Evolutionary conservation across 2,113 vertebrate genomes (phyloP).

Genomic region (Serinus canaria): DNA sequence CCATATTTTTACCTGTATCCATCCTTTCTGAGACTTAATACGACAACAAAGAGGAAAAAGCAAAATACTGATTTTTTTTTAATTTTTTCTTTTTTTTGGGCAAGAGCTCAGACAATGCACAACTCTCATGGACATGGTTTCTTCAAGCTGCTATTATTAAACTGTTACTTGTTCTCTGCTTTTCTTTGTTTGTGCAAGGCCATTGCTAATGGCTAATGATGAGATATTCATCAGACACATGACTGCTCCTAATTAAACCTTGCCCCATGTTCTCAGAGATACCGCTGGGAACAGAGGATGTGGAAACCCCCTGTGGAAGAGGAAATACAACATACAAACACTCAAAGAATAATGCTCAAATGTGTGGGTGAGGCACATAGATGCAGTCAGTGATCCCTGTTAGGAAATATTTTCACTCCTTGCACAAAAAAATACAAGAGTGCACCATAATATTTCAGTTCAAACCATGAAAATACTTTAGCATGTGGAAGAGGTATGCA

Average conservation of each 20-base stretch:
- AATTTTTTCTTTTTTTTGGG: not conserved
- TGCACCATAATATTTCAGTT: not conserved
- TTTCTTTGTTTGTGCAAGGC: not conserved
- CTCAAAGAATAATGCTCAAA: not conserved
- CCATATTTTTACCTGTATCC: not conserved
- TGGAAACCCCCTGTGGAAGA: constrained; percentile 24
- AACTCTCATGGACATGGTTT: not conserved
- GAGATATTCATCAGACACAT: constrained; percentile 53
- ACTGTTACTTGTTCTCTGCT: not conserved
- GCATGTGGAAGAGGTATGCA: not conserved
- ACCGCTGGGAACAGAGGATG: constrained; percentile 24
- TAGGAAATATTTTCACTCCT: not conserved
- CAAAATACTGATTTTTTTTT: not conserved
- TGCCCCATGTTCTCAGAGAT: constrained; percentile 40
- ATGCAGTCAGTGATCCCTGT: not conserved
- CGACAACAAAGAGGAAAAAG: not conserved
- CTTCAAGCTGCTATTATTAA: constrained; percentile 1
- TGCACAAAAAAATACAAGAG: not conserved
- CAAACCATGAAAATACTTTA: not conserved
- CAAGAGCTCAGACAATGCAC: not conserved
- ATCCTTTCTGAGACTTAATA: not conserved
- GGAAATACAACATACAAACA: not conserved
- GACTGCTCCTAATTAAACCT: constrained; percentile 59
- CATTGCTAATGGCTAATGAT: constrained; percentile 31
- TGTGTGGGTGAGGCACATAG: not conserved